A percentile compares a stretch with the other conserved stretches of the same genome.
Conservation (phyloP, 2,797 vertebrate genomes). For the Cryptoblepharus egeriae region DNA sequence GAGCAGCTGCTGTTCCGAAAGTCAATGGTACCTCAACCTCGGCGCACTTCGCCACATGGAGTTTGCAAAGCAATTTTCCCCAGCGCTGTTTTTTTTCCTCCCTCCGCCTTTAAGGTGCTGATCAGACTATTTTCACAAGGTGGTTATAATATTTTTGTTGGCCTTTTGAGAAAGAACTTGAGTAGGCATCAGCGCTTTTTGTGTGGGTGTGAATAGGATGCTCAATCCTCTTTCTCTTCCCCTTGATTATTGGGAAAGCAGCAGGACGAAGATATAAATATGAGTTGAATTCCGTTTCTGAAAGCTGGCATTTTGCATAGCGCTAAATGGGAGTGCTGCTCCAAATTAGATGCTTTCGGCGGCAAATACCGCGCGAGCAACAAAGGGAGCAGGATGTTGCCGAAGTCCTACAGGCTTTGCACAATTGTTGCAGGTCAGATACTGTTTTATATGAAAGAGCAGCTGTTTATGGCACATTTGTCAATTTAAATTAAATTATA, state of each 20-base stretch:
- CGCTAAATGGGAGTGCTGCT: slow-evolving; percentile 72
- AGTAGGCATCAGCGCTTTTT: slow-evolving; percentile 52
- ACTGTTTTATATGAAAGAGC: slow-evolving; percentile 83
- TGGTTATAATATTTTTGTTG: slow-evolving; percentile 52
- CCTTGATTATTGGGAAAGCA: slow-evolving; percentile 65
- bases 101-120: slow-evolving; percentile 5
- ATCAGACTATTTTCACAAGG: slow-evolving; percentile 31
- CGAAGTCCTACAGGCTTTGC: slow-evolving; percentile 84
- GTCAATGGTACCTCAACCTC: slow-evolving; percentile 35
- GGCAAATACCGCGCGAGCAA: slow-evolving; percentile 83
- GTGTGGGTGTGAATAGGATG: slow-evolving; percentile 35
- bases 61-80: slow-evolving; percentile 47
- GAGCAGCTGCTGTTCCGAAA: slow-evolving; percentile 30
- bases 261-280: slow-evolving; percentile 56
- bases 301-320: slow-evolving; percentile 67
- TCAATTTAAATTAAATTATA: slow-evolving; percentile 95
- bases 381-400: slow-evolving; percentile 78
- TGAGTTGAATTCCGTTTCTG: slow-evolving; percentile 58
- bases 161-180: slow-evolving; percentile 49
- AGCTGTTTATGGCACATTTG: slow-evolving; percentile 88
- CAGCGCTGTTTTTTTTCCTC: not conserved
- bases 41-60: not conserved
- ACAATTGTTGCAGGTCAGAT: slow-evolving; percentile 84
- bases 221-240: slow-evolving; percentile 54
- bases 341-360: slow-evolving; percentile 74